These are phyloP conservation scores for Miniopterus natalensis DNA, from an alignment of 2,113 vertebrate species.

Conservation along the genomic window DNA sequence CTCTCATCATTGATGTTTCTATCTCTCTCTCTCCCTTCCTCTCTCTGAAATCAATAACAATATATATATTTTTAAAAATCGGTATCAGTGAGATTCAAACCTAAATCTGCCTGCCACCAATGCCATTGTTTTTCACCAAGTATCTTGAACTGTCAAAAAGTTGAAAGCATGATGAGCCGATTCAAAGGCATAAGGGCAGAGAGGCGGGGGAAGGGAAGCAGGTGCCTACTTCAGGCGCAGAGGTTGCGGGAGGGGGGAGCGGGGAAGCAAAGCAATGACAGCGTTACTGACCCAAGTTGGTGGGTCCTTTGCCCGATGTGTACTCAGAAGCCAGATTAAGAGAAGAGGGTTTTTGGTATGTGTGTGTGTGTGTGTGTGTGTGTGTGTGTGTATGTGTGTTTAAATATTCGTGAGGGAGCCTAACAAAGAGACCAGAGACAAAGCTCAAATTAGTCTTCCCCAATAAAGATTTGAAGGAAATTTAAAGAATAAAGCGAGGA, in stretches of 20 bases:
- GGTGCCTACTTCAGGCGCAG: not conserved
- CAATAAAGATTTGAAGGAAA: not conserved
- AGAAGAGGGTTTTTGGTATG: not conserved
- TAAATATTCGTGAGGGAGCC: not conserved
- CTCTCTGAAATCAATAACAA: no score
- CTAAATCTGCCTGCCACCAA: not conserved
- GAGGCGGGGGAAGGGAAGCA: not conserved
- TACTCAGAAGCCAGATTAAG: not conserved
- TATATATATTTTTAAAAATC: not conserved
- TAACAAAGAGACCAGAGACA: not conserved
- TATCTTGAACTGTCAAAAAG: constrained; percentile 26
- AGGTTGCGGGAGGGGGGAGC: not conserved
- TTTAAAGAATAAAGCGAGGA: not conserved
- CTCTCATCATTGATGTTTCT: no score
- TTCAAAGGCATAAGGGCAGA: not conserved
- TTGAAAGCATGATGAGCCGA: not conserved
- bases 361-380: no score
- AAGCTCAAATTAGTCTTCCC: not conserved
- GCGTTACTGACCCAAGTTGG: not conserved
- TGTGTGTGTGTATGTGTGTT: no score
- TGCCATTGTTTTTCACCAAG: not conserved
- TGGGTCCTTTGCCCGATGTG: not conserved
- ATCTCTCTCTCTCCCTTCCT: no score
- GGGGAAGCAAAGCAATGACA: not conserved
- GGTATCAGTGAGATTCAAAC: constrained; percentile 18